Evolutionary conservation across 2,797 vertebrate species (phyloP), one percentile per base, ranked within the genome.

Genomic region (Chaetophractus vellerosus): DNA sequence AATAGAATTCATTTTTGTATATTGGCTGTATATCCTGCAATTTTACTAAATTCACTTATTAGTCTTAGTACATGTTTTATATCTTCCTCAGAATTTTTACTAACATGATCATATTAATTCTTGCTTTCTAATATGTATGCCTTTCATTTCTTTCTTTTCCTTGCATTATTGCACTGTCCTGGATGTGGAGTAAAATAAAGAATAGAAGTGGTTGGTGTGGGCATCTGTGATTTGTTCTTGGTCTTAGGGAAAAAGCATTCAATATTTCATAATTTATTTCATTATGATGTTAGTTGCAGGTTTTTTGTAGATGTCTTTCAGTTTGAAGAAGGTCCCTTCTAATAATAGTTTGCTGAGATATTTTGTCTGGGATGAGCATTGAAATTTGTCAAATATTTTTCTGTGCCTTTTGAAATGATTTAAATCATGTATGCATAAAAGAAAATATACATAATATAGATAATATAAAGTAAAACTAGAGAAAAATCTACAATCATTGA

Each of bases 381-480:
- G 82, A 68, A 68, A 10, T 18, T 50, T 93, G 74, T 84, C 15
- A 90, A 75, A 82, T 87, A 26, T 69, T 96, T 96, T 69, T 78
- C 36, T 90, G 61, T 19, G 50, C 57, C 36, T 88, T 19, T 31
- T 81, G 63, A 82, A 78, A 72, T 94, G 52, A 78, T 86, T 94
- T 95, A 61, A 71, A 93, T 61, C 16, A 61, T 41, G 12, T 18
- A 1, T 61, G 9, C 52, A 18, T 78, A 52, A 50, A 87, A 71
- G 71, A 45, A 71, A 79, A 55, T 81, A 86, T 48, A 18, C 75
- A 57, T 10, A 91, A 6, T 88, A 76, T 66, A 64, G 16, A 52
- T 14, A 18, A 19, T 11, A 63, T 61, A 55, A 90, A 57, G 10
- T 66, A 89, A 45, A 68, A 50, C 11, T 57, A 50, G 24, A 71